A percentile compares a stretch with the other conserved stretches of the same genome.
These are phyloP conservation scores for Artibeus lituratus DNA, from an alignment of 2,797 vertebrate genomes.

Conservation along the genomic window DNA sequence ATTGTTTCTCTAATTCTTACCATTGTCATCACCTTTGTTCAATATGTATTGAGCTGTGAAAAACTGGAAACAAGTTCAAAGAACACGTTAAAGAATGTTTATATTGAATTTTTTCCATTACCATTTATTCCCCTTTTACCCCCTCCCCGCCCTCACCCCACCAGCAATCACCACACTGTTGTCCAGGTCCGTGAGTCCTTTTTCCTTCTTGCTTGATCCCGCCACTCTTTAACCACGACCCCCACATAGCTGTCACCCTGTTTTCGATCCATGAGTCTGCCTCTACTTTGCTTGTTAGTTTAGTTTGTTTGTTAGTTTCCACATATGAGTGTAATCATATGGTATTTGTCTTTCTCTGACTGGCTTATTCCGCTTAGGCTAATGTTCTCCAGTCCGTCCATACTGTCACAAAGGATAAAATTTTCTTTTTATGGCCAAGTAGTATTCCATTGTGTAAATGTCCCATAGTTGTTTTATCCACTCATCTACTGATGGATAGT, in stretches of 20 bases:
- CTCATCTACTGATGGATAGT: not conserved
- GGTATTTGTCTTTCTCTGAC: not conserved
- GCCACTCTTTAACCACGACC: not conserved
- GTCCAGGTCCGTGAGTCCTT: not conserved
- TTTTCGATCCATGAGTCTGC: not conserved
- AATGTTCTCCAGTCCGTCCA: not conserved
- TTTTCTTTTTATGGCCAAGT: not conserved
- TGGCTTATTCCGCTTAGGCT: not conserved
- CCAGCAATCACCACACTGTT: not conserved
- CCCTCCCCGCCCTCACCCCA: too few species aligned
- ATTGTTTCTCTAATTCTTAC: conserved; percentile 4
- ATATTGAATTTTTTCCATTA: not conserved
- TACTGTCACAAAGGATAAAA: not conserved
- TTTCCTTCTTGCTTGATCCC: not conserved
- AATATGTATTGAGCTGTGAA: conserved; percentile 14
- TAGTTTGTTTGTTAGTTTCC: not conserved
- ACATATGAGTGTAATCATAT: not conserved
- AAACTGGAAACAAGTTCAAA: conserved; percentile 39
- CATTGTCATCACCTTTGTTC: not conserved
- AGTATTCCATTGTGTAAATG: not conserved
- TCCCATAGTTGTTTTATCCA: not conserved
- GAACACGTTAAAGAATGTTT: not conserved
- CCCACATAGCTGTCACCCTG: not conserved
- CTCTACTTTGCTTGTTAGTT: not conserved
- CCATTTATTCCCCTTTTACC: not conserved